Evolutionary conservation across 2,797 vertebrate species (phyloP), one percentile per base, ranked within the genome.

Genomic region (Salarias fasciatus): DNA sequence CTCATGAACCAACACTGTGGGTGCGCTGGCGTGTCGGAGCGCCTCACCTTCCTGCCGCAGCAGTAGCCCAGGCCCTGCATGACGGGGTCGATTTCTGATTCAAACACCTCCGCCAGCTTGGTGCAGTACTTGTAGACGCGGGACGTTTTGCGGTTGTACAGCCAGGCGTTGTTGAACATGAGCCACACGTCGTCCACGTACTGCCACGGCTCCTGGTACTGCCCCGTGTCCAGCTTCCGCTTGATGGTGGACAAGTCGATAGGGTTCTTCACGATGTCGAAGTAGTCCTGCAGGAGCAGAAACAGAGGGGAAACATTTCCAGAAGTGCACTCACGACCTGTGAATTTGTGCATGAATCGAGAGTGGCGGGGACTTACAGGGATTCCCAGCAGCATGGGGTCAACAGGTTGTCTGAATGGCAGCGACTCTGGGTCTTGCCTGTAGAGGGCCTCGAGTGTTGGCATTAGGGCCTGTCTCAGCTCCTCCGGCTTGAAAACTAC

Each of bases 81-180:
- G 75, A 99, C 97, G 0, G 98, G 97, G 64, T 99, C 98, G 0
- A 99, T 99, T 83, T 99, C 98, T 7, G 92, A 93, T 83, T 99
- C 98, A 52, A 99, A 99, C 80, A 99, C 98, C 82, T 99, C 98
- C 0, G 98, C 96, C 1, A 99, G 94, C 68, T 99, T 99, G 77
- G 94, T 95, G 94, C 98, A 99, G 89, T 97, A 98, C 84, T 99
- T 99, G 63, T 99, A 99, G 67, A 99, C 97, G 0, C 98, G 92
- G 0, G 98, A 99, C 0, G 98, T 99, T 92, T 99, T 99, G 53
- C 97, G 95, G 83, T 99, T 99, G 89, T 99, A 99, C 40, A 99
- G 90, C 98, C 98, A 99, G 44, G 98, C 98, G 0, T 99, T 99
- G 90, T 98, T 99, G 85, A 99, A 99, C 98, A 99, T 99, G 8